A percentile compares a stretch with the other conserved stretches of the same genome.
These are phyloP conservation scores for Podarcis lilfordi DNA, from an alignment of 2,797 vertebrate species.

Conservation along the genomic window DNA sequence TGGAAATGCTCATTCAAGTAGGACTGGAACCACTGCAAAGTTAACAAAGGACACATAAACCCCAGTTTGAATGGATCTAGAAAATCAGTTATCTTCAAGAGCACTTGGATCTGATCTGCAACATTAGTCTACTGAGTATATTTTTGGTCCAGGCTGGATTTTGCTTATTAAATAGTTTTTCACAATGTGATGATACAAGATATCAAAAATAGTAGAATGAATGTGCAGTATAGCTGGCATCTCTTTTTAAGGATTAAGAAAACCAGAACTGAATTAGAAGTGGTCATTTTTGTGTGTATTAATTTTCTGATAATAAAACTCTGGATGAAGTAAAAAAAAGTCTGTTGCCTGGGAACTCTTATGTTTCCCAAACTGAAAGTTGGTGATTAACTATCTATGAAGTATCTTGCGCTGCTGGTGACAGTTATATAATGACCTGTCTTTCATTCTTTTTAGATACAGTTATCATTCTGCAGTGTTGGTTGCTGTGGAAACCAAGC, in stretches of 20 bases:
- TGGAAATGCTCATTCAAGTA: too few species aligned
- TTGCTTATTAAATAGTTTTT: background rate
- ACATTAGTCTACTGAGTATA: background rate
- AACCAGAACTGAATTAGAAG: background rate
- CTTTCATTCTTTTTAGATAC: conserved; percentile 1
- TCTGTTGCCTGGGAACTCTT: background rate
- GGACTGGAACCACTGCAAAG: too few species aligned
- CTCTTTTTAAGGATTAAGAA: background rate
- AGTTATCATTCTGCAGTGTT: conserved; percentile 18
- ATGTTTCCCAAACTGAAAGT: background rate
- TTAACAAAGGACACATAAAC: too few species aligned
- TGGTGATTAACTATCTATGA: too few species aligned
- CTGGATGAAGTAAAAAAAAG: background rate
- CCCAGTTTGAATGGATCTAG: too few species aligned
- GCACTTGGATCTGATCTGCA: background rate
- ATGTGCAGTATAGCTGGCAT: background rate
- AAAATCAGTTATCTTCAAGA: background rate
- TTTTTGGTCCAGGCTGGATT: background rate
- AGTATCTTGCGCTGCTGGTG: background rate
- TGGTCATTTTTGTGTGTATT: background rate
- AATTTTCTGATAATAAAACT: background rate
- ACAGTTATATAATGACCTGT: background rate
- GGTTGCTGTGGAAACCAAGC: conserved; percentile 31
- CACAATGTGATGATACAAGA: background rate
- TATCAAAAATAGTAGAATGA: background rate